Evolutionary conservation across 1,140 invertebrate genomes (phyloP), one percentile per base, ranked within the genome.

Genomic region (Linepithema humile): DNA sequence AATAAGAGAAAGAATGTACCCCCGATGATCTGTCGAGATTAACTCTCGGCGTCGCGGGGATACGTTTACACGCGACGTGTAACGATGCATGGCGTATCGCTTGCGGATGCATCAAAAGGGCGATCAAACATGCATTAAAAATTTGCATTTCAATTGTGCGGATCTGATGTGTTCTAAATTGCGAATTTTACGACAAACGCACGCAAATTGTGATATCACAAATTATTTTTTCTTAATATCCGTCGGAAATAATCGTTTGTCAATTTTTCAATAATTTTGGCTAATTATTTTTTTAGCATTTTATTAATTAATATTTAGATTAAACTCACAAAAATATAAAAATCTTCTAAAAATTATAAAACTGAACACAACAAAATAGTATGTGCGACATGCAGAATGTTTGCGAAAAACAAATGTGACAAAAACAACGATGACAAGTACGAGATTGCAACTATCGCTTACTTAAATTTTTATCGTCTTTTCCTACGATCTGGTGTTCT

Each of bases 381-480:
- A 59, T 35, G 1, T 32, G 38, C 3, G 29, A 57, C 12, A 29
- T 23, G 23, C 23, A 29, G 12, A 62, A 62, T 32, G 12, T n/a
- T 35, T 48, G 15, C n/a, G 43, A 35, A n/a, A 57, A 40, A 38
- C n/a, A 60, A 26, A 60, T 15, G n/a, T 15, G 23, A 15, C 23
- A n/a, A n/a, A n/a, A n/a, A n/a, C n/a, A n/a, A n/a, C n/a, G n/a
- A n/a, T n/a, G n/a, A n/a, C n/a, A n/a, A 57, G 15, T 23, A 9
- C 4, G 17, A 23, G 38, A 45, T 38, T 70, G 10, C 10, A 48
- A 53, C 17, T 43, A 38, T 32, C 38, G n/a, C 55, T 74, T 17
- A 74, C 62, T 60, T 4, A 60, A 70, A 40, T 45, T 74, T 74
- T 62, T 75, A 62, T 75, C 38, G 12, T 0, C 20, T 15, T 75